Evolutionary conservation across 2,888 invertebrate genomes (phyloP), one percentile per base, ranked within the genome.

Genomic region (Lasius platythorax): DNA sequence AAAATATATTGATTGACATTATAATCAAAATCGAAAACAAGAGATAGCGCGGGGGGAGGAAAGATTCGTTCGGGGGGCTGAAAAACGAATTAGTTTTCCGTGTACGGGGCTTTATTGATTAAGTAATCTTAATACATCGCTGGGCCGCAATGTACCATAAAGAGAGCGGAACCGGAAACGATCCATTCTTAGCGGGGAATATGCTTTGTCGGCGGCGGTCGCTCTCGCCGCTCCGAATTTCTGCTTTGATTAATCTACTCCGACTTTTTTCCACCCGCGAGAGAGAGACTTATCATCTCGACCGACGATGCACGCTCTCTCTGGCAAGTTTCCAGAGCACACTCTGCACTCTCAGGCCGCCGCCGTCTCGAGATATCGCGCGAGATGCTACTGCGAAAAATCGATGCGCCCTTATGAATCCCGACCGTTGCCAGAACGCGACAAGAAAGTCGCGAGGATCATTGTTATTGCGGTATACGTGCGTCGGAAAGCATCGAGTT

Each of bases 101-200:
- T 91, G 56, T 58, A 91, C 91, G 87, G 91, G 89, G 91, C 89
- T 93, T 93, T 95, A 95, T 95, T 93, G 95, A 95, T 95, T 95
- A 95, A 95, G 95, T 94, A 95, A 95, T 95, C 95, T 95, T 95
- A 95, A 95, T 95, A 95, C 95, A 95, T 95, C 95, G 95, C 94
- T 95, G 94, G 87, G 95, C 94, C 94, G 95, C 95, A 95, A 94
- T 94, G 95, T 95, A 94, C 94, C 95, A 95, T 95, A 95, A 95
- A 95, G 94, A 93, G 92, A 94, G 90, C 95, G 95, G 94, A 95
- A 95, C 93, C 94, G 95, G 95, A 95, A 95, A 92, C 95, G 93
- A 95, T 95, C 93, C 92, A 95, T 95, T 95, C 95, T 94, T 95
- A 94, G 91, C 92, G 93, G 94, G 93, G 94, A 94, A 95, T 95